A percentile compares a stretch with the other conserved stretches of the same genome.
phyloP scores from a whole-genome alignment of 2,888 invertebrate genomes.

The Drosophila demipolita region DNA sequence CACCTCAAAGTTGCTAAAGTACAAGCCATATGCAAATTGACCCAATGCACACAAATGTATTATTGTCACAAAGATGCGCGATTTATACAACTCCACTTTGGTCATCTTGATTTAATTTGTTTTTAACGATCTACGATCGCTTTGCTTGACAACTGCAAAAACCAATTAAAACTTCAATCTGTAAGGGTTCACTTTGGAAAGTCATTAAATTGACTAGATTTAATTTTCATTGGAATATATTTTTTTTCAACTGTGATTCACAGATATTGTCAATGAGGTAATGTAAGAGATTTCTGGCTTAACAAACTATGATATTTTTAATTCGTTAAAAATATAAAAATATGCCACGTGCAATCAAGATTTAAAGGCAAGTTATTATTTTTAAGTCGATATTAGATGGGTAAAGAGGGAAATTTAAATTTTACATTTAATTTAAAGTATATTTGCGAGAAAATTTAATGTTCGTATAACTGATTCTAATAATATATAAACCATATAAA shows the following conservation, averaged over 20 bases:
- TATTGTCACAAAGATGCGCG: constrained; percentile 83
- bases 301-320: not conserved
- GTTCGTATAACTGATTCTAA: not conserved
- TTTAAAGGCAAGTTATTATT: not conserved
- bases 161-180: constrained; percentile 26
- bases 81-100: constrained; percentile 85
- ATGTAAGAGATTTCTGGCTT: not conserved
- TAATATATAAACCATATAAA: no score
- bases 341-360: not conserved
- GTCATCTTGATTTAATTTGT: constrained; percentile 79
- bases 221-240: not conserved
- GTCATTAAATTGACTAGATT: not conserved
- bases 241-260: not conserved
- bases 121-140: not conserved
- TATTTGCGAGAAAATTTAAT: not conserved
- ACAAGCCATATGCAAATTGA: constrained; percentile 84
- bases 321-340: not conserved
- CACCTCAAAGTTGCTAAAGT: constrained; percentile 86
- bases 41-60: constrained; percentile 84
- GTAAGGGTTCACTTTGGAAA: not conserved
- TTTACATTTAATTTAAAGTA: not conserved
- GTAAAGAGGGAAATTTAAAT: not conserved
- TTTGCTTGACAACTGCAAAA: constrained; percentile 10
- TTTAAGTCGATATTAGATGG: not conserved
- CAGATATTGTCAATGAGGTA: not conserved